A percentile compares a stretch with the other conserved stretches of the same genome.
Conservation (phyloP, 2,888 invertebrate species). For the Pandemis cinnamomeana region DNA sequence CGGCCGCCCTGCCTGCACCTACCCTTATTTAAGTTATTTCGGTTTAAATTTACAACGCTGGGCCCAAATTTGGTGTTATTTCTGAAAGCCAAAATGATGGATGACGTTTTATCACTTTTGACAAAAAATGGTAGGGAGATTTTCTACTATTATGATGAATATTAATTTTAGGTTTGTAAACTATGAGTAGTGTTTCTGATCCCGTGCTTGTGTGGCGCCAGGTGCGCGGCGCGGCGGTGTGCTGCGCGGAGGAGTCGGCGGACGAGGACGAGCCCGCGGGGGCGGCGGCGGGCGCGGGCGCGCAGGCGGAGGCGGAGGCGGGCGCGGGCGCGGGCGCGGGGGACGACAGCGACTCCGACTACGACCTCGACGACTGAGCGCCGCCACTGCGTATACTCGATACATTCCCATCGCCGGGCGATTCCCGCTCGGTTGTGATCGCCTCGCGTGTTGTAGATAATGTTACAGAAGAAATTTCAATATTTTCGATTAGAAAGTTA, state of each 20-base stretch:
- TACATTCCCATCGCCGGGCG: neutral
- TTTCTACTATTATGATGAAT: too few relatives aligned
- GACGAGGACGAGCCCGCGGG: slow-evolving; percentile 7
- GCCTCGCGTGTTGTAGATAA: neutral
- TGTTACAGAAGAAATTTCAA: neutral
- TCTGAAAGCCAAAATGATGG: too few relatives aligned
- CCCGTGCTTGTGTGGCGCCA: neutral
- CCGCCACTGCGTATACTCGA: neutral
- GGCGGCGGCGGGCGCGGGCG: slow-evolving; percentile 36
- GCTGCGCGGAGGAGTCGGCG: slow-evolving; percentile 22
- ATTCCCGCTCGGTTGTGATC: neutral
- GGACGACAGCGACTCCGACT: slow-evolving; percentile 15
- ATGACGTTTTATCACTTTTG: too few relatives aligned
- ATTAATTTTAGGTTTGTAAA: neutral
- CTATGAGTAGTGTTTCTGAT: neutral
- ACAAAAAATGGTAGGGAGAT: too few relatives aligned
- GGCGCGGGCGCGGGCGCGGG: slow-evolving; percentile 9
- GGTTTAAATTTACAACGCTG: too few relatives aligned
- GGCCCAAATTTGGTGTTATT: too few relatives aligned
- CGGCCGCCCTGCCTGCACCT: too few relatives aligned
- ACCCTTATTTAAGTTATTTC: too few relatives aligned
- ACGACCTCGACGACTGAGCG: slow-evolving; percentile 17
- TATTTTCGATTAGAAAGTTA: slow-evolving; percentile 2
- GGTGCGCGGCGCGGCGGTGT: slow-evolving; percentile 39
- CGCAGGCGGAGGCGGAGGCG: slow-evolving; percentile 32